These are phyloP conservation scores for Wiebesia pumilae DNA, from an alignment of 1,140 invertebrate genomes.

Conservation along the genomic window DNA sequence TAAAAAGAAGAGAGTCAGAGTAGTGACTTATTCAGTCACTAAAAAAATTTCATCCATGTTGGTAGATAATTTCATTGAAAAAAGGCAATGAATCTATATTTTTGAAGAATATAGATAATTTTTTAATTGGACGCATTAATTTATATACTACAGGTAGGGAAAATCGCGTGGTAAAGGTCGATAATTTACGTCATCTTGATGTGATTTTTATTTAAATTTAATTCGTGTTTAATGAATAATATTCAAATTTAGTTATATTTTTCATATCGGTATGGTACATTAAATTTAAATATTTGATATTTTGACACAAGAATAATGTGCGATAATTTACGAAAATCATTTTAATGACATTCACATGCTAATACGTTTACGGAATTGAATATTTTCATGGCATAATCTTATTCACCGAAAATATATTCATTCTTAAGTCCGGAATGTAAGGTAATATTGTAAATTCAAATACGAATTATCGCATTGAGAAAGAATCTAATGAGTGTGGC, in stretches of 20 bases:
- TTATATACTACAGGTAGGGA: neutral
- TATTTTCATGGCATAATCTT: neutral
- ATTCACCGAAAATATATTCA: neutral
- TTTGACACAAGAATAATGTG: neutral
- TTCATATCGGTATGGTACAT: neutral
- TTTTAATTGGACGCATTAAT: neutral
- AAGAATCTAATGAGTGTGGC: no score
- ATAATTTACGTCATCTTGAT: neutral
- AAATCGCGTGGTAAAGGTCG: neutral
- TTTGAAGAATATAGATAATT: neutral
- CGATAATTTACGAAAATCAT: neutral
- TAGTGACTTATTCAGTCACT: neutral
- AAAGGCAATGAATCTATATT: neutral
- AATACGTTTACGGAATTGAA: neutral
- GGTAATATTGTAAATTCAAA: no score
- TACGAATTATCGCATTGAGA: no score
- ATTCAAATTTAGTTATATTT: neutral
- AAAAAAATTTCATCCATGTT: neutral
- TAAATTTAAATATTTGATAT: neutral
- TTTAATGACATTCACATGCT: neutral
- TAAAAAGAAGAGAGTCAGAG: neutral
- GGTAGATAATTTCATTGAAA: neutral
- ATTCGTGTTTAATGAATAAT: neutral
- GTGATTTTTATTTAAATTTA: neutral
- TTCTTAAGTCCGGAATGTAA: no score